These are phyloP conservation scores for Clarias magur DNA, from an alignment of 2,113 vertebrate species.

Conservation along the genomic window DNA sequence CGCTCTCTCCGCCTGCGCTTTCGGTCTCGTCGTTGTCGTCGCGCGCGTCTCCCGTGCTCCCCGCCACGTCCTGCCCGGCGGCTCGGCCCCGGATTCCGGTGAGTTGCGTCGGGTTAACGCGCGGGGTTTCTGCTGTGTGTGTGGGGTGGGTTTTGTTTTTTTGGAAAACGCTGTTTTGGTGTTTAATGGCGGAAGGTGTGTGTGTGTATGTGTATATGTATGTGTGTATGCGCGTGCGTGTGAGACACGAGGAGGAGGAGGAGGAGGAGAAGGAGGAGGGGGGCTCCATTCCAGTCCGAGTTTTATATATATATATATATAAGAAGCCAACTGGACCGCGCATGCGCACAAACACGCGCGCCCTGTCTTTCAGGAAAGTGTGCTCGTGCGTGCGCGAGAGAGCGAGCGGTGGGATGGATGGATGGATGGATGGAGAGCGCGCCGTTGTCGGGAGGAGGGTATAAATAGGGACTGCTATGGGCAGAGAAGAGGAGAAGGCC, in stretches of 20 bases:
- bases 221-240: background rate
- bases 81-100: slow-evolving; percentile 72
- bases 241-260: slow-evolving; percentile 61
- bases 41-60: slow-evolving; percentile 71
- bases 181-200: slow-evolving; percentile 12
- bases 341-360: background rate
- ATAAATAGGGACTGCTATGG: slow-evolving; percentile 12
- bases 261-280: slow-evolving; percentile 71
- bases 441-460: background rate
- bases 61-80: slow-evolving; percentile 62
- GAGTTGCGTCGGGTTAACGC: slow-evolving; percentile 59
- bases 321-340: background rate
- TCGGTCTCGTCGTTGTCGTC: slow-evolving; percentile 77
- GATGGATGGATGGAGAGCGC: too few species aligned
- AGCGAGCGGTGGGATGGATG: background rate
- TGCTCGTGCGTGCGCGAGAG: background rate
- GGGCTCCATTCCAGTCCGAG: slow-evolving; percentile 43
- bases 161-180: slow-evolving; percentile 39
- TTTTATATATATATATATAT: too few species aligned
- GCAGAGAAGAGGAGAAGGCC: background rate
- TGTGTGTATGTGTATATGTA: background rate
- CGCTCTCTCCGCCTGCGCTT: slow-evolving; percentile 76
- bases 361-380: background rate
- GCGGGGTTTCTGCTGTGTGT: too few species aligned
- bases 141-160: background rate